phyloP scores from a whole-genome alignment of 2,888 invertebrate species.

The Ormyrus rosae region DNA sequence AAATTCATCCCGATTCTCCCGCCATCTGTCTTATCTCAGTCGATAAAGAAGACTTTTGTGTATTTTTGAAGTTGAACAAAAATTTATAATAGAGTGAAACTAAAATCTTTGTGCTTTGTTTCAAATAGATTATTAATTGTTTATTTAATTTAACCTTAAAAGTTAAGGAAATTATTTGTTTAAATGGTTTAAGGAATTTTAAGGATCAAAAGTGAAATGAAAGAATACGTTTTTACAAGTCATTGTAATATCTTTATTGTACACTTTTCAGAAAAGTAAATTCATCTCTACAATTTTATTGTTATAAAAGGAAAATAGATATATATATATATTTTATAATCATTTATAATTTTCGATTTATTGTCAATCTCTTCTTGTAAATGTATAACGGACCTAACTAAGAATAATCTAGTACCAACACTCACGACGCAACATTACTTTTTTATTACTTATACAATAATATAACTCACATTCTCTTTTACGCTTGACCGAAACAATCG shows the following conservation, averaged over 20 bases:
- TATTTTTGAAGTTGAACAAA: too few relatives aligned
- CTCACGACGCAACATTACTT: slow-evolving; percentile 34
- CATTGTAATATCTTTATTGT: slow-evolving; percentile 52
- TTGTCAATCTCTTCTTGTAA: slow-evolving; percentile 50
- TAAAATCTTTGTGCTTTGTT: too few relatives aligned
- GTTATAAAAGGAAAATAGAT: slow-evolving; percentile 48
- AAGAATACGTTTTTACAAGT: slow-evolving; percentile 7
- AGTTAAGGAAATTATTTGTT: too few relatives aligned
- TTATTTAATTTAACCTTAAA: too few relatives aligned
- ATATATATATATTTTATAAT: slow-evolving; percentile 46
- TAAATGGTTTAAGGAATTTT: too few relatives aligned
- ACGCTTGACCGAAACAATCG: slow-evolving; percentile 32
- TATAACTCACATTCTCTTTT: slow-evolving; percentile 49
- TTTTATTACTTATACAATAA: slow-evolving; percentile 36
- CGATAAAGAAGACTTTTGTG: neutral
- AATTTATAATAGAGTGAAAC: too few relatives aligned
- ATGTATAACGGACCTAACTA: slow-evolving; percentile 31
- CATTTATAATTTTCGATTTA: slow-evolving; percentile 45
- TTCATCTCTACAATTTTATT: slow-evolving; percentile 41
- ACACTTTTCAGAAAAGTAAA: slow-evolving; percentile 50
- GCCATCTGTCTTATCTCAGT: slow-evolving; percentile 13
- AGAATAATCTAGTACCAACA: slow-evolving; percentile 42
- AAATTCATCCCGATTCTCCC: slow-evolving; percentile 7
- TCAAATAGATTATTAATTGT: too few relatives aligned
- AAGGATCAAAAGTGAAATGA: neutral